Percentiles rank a stretch among this genome's conserved stretches.
These are phyloP conservation scores for Strix aluco DNA, from an alignment of 2,113 vertebrate genomes.

Conservation along the genomic window DNA sequence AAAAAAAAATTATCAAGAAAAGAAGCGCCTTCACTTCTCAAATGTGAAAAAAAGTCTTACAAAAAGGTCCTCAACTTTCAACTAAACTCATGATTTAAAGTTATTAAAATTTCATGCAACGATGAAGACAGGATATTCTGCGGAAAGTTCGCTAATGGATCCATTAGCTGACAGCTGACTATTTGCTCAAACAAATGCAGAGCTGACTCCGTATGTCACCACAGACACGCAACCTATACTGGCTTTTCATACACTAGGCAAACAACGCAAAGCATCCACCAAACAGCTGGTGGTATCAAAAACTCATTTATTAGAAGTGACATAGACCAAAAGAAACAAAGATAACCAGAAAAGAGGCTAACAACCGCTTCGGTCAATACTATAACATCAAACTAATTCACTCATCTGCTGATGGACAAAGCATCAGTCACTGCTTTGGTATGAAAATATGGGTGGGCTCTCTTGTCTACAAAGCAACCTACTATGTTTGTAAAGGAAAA, in stretches of 20 bases:
- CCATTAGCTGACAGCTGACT: conserved; percentile 16
- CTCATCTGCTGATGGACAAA: not conserved
- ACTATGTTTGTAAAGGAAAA: not conserved
- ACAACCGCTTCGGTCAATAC: not conserved
- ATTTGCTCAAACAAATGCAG: not conserved
- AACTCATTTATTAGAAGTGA: not conserved
- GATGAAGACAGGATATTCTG: not conserved
- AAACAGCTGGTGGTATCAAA: not conserved
- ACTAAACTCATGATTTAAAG: not conserved
- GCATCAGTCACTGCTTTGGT: not conserved
- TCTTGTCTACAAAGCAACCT: not conserved
- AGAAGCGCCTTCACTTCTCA: not conserved
- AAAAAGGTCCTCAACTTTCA: not conserved
- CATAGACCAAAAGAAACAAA: not conserved
- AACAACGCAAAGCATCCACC: not conserved
- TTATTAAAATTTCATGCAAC: conserved; percentile 37
- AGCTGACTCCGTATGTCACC: not conserved
- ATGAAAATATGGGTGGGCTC: not conserved
- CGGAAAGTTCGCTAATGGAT: not conserved
- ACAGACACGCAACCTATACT: not conserved
- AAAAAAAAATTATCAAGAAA: not conserved
- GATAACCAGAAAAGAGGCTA: not conserved
- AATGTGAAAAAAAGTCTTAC: not conserved
- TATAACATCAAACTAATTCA: not conserved
- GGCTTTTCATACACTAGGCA: not conserved